Evolutionary conservation across 2,113 vertebrate genomes (phyloP), one percentile per base, ranked within the genome.

Genomic region (Camelus dromedarius): DNA sequence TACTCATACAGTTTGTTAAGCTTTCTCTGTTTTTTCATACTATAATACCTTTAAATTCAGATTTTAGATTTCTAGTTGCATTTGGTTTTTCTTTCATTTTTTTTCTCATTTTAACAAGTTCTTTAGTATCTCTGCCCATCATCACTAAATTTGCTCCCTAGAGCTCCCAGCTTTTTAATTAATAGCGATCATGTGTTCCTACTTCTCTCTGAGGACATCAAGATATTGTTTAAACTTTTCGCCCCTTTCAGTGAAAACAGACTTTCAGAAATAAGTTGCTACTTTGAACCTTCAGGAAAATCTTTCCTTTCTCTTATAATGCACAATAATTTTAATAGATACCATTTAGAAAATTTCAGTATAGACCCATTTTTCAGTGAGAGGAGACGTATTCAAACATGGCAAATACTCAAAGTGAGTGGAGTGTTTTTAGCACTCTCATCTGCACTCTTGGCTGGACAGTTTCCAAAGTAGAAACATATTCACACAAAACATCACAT

Each of bases 81-180:
- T 64, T 87, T 76, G 12, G 14, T 58, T 88, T 82, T 80, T 48
- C 8, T 38, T 60, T 24, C 18, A 58, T 84, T 84, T 3, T 75
- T 75, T 91, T 76, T 90, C 18, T 91, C 56, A 72, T 42, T 89
- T 73, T 94, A 24, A 94, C 42, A 81, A 54, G 76, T 73, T 67
- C 15, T 91, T 94, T 69, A 89, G 10, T 14, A 89, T 46, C 35
- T 70, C 19, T 96, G 28, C 24, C n/a, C 24, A 83, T 95, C 12
- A 58, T 81, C n/a, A 24, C 50, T 67, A 60, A 62, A 3, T 52
- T 18, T 89, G 60, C 38, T 96, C 62, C 83, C 64, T 67, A 79
- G 42, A 8, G 18, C 24, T 94, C 19, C 38, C 35, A 84, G n/a
- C 6, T 89, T 88, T 92, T 89, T 24, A 79, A 73, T 66, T 60